Percentiles rank a stretch among this genome's conserved stretches.
These are phyloP conservation scores for Leptodactylus fuscus DNA, from an alignment of 2,113 vertebrate species.

Conservation along the genomic window DNA sequence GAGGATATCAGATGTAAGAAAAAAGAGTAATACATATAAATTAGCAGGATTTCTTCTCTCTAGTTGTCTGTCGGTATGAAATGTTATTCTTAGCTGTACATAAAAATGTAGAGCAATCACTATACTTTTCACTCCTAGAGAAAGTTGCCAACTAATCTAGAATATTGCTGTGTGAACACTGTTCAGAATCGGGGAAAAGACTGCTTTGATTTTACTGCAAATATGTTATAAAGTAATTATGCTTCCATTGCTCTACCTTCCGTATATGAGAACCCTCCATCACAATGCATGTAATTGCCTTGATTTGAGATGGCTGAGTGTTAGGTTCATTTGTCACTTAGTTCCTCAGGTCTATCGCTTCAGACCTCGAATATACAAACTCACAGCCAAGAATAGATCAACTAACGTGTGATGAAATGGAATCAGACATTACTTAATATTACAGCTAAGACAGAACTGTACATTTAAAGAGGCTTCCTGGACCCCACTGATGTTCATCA, in stretches of 20 bases:
- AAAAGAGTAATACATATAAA: constrained; percentile 37
- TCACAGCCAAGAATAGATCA: no score
- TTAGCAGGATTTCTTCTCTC: constrained; percentile 1
- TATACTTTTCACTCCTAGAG: background rate
- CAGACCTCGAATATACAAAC: no score
- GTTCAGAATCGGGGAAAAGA: constrained; percentile 2
- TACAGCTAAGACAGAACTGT: no score
- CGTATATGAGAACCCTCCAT: background rate
- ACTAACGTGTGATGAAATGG: background rate
- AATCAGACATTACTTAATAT: background rate
- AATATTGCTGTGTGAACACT: constrained; percentile 9
- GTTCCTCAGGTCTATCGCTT: background rate
- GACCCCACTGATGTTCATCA: no score
- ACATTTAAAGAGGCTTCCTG: no score
- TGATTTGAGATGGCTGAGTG: background rate
- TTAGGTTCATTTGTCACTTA: background rate
- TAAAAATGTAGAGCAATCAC: constrained; percentile 11
- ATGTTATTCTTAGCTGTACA: constrained; percentile 16
- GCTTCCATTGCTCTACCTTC: background rate
- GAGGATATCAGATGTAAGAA: constrained; percentile 34
- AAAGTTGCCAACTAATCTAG: constrained; percentile 3
- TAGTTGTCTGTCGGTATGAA: constrained; percentile 13
- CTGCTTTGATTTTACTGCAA: constrained; percentile 8
- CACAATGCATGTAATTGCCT: background rate
- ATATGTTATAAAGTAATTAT: constrained; percentile 15